Base-by-base conservation (phyloP, 2,113 vertebrate genomes). In the Mesembrinibis cayennensis region DNA sequence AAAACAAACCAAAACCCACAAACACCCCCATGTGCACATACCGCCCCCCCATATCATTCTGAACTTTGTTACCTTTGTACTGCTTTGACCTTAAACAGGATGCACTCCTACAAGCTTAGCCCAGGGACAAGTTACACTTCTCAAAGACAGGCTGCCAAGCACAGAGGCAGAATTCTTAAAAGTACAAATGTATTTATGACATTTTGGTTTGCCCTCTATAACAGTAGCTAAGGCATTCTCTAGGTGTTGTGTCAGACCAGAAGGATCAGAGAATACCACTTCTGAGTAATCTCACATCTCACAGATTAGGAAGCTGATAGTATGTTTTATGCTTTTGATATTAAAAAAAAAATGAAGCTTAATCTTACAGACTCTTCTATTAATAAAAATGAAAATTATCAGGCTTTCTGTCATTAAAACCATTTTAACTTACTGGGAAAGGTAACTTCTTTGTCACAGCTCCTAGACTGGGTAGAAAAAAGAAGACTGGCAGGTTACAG, bases 21-120 rank as follows among this genome's bases (percentile, higher is more conserved):
- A 74, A 32, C 13, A 67, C 6, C 14, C 9, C 26, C 26, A 23
- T 1, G 1, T 0, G 1, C 22, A 18, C 32, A 56, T 20, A 19
- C 69, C 44, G 36, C 6, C 15, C 30, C 17, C 27, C 7, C 15
- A 7, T 3, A 8, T 23, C 18, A 16, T 27, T 42, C 17, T 11
- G 16, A 71, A n/a, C 30, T 36, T 21, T 40, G 12, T 52, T 32
- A 78, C 6, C 11, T 52, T 76, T 14, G 7, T 36, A 42, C 26
- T 49, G 21, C 26, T 74, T 56, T 22, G 23, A 58, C 59, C 5
- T 32, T 17, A n/a, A 26, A 52, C 2, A 3, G 66, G 25, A 65
- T 38, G 38, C 0, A 0, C 26, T 58, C 36, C 49, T 32, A 26
- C 15, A 44, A 38, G 19, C 36, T 44, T 14, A 56, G 26, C 34